Percentiles rank a stretch among this genome's conserved stretches.
Evolutionary conservation across 2,888 invertebrate genomes (phyloP).

Genomic region (Zeuzera pyrina): DNA sequence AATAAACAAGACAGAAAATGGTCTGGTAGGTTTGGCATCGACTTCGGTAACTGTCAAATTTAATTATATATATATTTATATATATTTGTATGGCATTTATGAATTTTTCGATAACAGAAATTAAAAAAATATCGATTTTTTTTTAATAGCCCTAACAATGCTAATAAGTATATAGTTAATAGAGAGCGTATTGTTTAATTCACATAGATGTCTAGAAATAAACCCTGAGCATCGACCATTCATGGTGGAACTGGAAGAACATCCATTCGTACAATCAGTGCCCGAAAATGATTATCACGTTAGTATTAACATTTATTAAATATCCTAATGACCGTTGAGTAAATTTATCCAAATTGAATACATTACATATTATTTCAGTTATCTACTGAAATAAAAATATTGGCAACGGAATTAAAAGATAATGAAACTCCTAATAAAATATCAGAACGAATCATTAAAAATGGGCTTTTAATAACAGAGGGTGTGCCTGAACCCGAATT

Average conservation of each 20-base stretch:
- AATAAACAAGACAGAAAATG: slow-evolving; percentile 4
- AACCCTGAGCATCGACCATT: slow-evolving; percentile 90
- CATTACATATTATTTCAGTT: slow-evolving; percentile 61
- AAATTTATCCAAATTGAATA: background rate
- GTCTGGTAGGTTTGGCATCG: no score
- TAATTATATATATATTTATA: background rate
- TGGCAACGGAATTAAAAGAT: slow-evolving; percentile 58
- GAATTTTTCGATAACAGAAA: no score
- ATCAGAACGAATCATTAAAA: slow-evolving; percentile 64
- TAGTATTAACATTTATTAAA: slow-evolving; percentile 26
- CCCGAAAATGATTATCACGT: slow-evolving; percentile 87
- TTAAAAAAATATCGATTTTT: background rate
- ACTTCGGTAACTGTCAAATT: no score
- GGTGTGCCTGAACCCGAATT: slow-evolving; percentile 75
- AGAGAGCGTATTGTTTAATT: no score
- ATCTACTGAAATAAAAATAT: slow-evolving; percentile 78
- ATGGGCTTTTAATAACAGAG: slow-evolving; percentile 60
- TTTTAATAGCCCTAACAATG: no score
- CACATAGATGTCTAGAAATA: slow-evolving; percentile 88
- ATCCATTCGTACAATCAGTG: slow-evolving; percentile 85
- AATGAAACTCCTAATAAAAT: slow-evolving; percentile 41
- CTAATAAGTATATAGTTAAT: no score
- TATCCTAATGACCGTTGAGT: slow-evolving; percentile 3
- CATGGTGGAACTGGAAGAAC: slow-evolving; percentile 85
- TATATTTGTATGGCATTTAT: background rate